Base-by-base conservation (phyloP, 2,113 vertebrate species). In the Benthochromis sp. region DNA sequence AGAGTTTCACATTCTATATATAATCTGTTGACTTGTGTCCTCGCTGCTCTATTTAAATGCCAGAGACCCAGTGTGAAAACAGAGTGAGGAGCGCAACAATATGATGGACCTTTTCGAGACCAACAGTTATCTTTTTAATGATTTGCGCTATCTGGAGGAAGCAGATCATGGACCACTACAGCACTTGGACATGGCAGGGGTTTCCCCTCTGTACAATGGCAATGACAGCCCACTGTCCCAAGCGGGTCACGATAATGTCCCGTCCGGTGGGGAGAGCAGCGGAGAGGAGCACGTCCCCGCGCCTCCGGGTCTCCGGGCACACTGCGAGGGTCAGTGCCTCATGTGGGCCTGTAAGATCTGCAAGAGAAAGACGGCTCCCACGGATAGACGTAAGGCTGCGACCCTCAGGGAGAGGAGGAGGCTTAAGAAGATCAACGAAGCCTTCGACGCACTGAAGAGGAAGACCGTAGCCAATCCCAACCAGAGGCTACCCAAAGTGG, bases 91-190 rank as follows among this genome's bases (percentile, higher is more conserved):
- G 88, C 53, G 97, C 95, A 96, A 96, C 98, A 99, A 96, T 97
- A 99, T 99, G 98, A 99, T 99, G 99, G 98, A 99, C 97, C 97
- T 99, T 97, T 99, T 99, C 90, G 99, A 99, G 98, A 97, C 98
- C 94, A 98, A 97, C 92, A 97, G 98, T 96, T 99, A 98, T 97
- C 98, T 99, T 95, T 99, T 99, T 94, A 95, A 93, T 57, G 96
- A 97, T 89, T 84, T 97, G 91, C 96, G 95, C 38, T 99, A 98
- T 81, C 96, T 99, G 92, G 98, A 99, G 4, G 97, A 98, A 4
- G 97, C 96, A 4, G 98, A 99, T 88, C 97, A 98, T 95, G 97
- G 98, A 88, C 95, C 97, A 24, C 92, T 99, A 66, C 98, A 98
- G 94, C 97, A 97, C 59, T 91, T 99, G 97, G 98, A 99, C 94